phyloP scores from a whole-genome alignment of 1,140 invertebrate species.

The Dinoponera quadriceps region DNA sequence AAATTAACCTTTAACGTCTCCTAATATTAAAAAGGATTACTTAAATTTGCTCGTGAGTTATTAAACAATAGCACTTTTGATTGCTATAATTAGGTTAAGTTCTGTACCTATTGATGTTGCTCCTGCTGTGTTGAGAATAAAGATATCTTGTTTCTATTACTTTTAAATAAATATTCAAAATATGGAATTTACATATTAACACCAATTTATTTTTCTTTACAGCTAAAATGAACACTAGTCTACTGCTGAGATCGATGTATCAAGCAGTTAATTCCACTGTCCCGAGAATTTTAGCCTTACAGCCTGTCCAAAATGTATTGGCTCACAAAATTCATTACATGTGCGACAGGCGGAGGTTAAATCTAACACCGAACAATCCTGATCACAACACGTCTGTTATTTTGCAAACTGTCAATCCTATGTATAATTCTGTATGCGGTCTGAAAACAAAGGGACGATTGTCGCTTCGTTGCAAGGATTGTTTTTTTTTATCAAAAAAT shows the following conservation, averaged over 20 bases:
- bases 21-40: neutral
- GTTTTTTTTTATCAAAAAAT: constrained; percentile 90
- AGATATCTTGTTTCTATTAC: neutral
- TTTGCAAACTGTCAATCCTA: constrained; percentile 50
- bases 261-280: constrained; percentile 12
- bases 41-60: no score
- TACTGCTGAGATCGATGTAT: constrained; percentile 25
- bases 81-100: neutral
- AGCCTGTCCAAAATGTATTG: neutral
- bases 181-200: neutral
- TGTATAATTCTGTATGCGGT: constrained; percentile 79
- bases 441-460: constrained; percentile 88
- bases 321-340: constrained; percentile 13
- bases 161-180: constrained; percentile 4
- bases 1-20: neutral
- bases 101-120: neutral
- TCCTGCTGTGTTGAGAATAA: neutral
- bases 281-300: constrained; percentile 6
- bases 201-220: constrained; percentile 4
- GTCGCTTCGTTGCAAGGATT: constrained; percentile 90
- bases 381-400: neutral
- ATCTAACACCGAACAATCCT: neutral
- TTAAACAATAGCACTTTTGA: neutral
- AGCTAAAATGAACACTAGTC: constrained; percentile 48
- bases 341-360: constrained; percentile 14